Evolutionary conservation across 1,140 invertebrate genomes (phyloP).

Genomic region (Philotrypesis tridentata): DNA sequence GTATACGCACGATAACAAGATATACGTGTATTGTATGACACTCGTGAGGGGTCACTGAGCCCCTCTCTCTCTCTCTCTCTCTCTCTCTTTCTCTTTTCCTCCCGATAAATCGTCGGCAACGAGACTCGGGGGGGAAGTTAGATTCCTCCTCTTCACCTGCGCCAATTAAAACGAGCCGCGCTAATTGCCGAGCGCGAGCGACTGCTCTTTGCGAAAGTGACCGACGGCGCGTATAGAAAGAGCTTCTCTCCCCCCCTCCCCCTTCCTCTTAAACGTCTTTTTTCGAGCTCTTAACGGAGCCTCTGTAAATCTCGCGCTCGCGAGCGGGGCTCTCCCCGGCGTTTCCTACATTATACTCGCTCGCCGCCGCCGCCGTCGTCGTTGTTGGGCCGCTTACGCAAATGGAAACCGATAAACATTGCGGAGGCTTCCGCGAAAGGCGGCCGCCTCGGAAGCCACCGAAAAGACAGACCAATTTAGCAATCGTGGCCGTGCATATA

Average conservation of each 20-base stretch:
- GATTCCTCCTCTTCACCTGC: background rate
- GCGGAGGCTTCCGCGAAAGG: background rate
- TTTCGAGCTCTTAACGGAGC: background rate
- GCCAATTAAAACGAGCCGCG: background rate
- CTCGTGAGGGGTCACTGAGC: background rate
- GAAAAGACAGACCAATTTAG: slow-evolving; percentile 20
- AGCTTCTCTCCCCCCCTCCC: background rate
- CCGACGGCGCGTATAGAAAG: background rate
- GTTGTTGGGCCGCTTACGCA: background rate
- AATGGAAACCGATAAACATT: slow-evolving; percentile 38
- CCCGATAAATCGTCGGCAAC: background rate
- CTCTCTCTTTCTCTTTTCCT: too few relatives aligned
- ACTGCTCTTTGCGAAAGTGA: background rate
- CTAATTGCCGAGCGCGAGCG: background rate
- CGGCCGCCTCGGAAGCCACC: background rate
- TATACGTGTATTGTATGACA: slow-evolving; percentile 1
- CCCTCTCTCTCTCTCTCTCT: too few relatives aligned
- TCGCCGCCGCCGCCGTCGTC: too few relatives aligned
- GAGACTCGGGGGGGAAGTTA: background rate
- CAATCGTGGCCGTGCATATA: slow-evolving; percentile 22
- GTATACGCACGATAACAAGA: too few relatives aligned
- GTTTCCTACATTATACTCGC: too few relatives aligned
- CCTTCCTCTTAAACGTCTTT: background rate
- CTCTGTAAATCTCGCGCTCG: background rate
- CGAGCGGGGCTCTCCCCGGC: too few relatives aligned